Conservation (phyloP, 2,888 invertebrate genomes). For the Epiblema foenella region DNA sequence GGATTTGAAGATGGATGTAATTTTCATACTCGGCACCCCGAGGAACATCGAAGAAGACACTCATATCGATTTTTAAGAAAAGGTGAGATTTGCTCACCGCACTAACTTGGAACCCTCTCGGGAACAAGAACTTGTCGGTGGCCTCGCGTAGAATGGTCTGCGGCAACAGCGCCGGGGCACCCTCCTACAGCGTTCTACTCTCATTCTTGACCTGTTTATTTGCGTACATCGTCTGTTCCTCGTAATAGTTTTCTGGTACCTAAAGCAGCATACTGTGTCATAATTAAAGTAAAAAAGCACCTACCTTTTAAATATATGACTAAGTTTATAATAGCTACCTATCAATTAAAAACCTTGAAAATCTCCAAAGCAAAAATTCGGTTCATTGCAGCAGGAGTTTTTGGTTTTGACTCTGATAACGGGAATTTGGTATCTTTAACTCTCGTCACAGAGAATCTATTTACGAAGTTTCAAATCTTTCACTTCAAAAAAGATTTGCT, state of each 20-base stretch:
- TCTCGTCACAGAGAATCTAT: no score
- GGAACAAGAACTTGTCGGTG: slow-evolving; percentile 86
- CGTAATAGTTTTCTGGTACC: slow-evolving; percentile 46
- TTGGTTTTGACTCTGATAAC: no score
- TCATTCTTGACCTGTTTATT: slow-evolving; percentile 58
- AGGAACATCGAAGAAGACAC: no score
- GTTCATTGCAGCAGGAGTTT: no score
- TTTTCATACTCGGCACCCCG: no score
- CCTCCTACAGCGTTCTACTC: slow-evolving; percentile 60
- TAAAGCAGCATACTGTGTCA: neutral
- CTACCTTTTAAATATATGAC: neutral
- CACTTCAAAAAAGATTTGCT: no score
- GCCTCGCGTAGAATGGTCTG: slow-evolving; percentile 89
- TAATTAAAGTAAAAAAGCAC: neutral
- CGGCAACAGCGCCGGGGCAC: slow-evolving; percentile 72
- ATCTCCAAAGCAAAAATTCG: no score
- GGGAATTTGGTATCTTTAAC: no score
- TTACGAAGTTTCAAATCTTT: no score
- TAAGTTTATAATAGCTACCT: neutral
- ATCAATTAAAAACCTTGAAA: neutral
- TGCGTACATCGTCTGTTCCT: slow-evolving; percentile 53
- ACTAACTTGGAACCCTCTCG: slow-evolving; percentile 85
- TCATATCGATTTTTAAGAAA: no score
- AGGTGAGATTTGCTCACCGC: no score
- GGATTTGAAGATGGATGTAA: no score